Evolutionary conservation across 1,140 invertebrate genomes (phyloP).

Genomic region (Streblospio benedicti): DNA sequence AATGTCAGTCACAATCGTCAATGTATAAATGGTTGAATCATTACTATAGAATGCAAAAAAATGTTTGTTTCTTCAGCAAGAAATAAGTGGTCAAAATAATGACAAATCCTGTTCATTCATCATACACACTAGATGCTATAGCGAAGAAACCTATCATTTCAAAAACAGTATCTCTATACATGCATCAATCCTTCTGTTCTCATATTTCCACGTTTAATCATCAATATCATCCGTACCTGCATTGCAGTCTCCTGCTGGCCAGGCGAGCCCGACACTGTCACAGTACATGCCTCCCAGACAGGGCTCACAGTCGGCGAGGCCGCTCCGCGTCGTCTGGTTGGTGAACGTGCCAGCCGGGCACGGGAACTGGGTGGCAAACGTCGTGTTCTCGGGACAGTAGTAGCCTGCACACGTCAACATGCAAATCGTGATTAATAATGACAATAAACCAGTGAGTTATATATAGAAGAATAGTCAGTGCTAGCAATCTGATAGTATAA

Average conservation of each 20-base stretch:
- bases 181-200: background rate
- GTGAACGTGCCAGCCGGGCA: conserved; percentile 33
- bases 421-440: conserved; percentile 1
- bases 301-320: conserved; percentile 26
- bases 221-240: conserved; percentile 19
- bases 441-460: background rate
- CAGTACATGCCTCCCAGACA: conserved; percentile 40
- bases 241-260: conserved; percentile 31
- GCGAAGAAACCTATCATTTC: background rate
- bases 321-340: conserved; percentile 27
- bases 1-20: background rate
- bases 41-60: background rate
- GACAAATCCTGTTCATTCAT: background rate
- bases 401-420: conserved; percentile 21
- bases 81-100: background rate
- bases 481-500: no score
- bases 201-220: background rate
- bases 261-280: conserved; percentile 30
- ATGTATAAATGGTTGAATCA: background rate
- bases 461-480: no score
- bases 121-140: background rate
- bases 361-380: conserved; percentile 22
- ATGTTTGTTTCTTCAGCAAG: background rate
- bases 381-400: conserved; percentile 38
- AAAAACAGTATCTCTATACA: background rate